Evolutionary conservation across 2,888 invertebrate species (phyloP).

Genomic region (Acronicta aceris): DNA sequence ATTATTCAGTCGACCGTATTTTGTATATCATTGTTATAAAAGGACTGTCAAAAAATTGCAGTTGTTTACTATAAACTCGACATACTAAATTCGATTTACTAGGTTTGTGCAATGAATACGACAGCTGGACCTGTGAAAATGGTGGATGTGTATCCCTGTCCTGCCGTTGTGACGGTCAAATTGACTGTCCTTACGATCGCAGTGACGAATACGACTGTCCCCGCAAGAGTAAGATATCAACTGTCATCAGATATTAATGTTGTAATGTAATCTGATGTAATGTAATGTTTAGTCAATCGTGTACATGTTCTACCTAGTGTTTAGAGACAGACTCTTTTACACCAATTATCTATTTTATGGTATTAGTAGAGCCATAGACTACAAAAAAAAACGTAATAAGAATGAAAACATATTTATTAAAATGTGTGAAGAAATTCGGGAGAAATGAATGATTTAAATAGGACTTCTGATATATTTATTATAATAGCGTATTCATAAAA

Average conservation of each 20-base stretch:
- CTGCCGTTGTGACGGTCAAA: constrained; percentile 92
- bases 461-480: no score
- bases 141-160: constrained; percentile 92
- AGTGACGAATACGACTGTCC: constrained; percentile 96
- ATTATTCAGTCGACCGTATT: no score
- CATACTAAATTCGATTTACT: constrained; percentile 26
- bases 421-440: no score
- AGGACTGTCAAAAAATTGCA: no score
- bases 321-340: constrained; percentile 59
- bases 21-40: no score
- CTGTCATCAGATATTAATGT: not conserved
- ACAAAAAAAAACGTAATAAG: no score
- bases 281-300: not conserved
- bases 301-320: not conserved
- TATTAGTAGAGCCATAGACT: no score
- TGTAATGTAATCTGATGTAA: not conserved
- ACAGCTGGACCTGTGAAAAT: constrained; percentile 92
- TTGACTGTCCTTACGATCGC: constrained; percentile 94
- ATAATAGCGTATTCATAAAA: no score
- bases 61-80: no score
- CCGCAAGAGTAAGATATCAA: constrained; percentile 78
- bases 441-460: no score
- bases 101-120: constrained; percentile 82
- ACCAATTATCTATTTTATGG: no score
- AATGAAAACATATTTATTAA: no score